Evolutionary conservation across 1,140 invertebrate genomes (phyloP).

Genomic region (Scylla paramamosain): DNA sequence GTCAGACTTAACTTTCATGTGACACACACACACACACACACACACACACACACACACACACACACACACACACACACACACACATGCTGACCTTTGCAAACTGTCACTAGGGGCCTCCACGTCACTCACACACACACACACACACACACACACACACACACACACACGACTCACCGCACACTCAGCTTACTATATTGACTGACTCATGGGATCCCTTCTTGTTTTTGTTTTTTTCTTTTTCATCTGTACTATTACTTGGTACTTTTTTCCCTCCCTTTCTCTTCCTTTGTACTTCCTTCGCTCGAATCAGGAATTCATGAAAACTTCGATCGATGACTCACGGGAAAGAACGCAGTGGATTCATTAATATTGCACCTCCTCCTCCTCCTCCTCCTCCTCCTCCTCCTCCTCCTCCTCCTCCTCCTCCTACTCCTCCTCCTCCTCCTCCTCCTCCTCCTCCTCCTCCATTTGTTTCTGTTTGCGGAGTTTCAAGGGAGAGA

Average conservation of each 20-base stretch:
- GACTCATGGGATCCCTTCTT: background rate
- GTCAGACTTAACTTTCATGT: background rate
- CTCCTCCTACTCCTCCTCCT: background rate
- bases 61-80: slow-evolving; percentile 25
- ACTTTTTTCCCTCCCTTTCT: background rate
- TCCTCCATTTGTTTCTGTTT: background rate
- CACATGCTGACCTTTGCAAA: background rate
- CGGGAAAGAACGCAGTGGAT: background rate
- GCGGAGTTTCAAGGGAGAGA: background rate
- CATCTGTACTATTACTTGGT: background rate
- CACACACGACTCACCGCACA: background rate
- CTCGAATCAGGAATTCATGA: too few species aligned
- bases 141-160: slow-evolving; percentile 43
- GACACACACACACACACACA: slow-evolving; percentile 24
- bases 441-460: background rate
- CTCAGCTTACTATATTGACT: background rate
- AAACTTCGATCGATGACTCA: background rate
- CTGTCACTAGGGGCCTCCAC: background rate
- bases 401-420: background rate
- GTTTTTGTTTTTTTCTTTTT: background rate
- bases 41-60: slow-evolving; percentile 28
- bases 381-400: background rate
- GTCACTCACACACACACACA: background rate
- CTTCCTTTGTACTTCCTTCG: background rate
- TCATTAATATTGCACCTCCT: background rate